These are phyloP conservation scores for Drosophila pectinifera DNA, from an alignment of 1,140 invertebrate species.

Conservation along the genomic window DNA sequence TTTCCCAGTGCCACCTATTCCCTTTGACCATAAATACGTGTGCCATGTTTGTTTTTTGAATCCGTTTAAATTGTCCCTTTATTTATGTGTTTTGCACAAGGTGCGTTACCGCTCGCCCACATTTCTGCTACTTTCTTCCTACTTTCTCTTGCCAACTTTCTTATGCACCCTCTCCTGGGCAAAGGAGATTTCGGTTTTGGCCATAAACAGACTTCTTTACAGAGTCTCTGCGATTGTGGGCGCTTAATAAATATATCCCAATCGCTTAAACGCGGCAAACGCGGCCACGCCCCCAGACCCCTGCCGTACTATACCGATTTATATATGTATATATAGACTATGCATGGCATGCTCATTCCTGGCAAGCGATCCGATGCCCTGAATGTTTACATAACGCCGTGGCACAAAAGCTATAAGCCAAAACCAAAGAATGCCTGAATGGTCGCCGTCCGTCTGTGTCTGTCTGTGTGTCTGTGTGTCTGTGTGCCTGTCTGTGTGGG, in stretches of 20 bases:
- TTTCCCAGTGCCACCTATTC: neutral
- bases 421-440: constrained; percentile 76
- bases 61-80: constrained; percentile 28
- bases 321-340: constrained; percentile 8
- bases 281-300: constrained; percentile 27
- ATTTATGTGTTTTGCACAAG: constrained; percentile 44
- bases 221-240: constrained; percentile 24
- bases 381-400: constrained; percentile 80
- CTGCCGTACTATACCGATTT: neutral
- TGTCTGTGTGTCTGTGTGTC: constrained; percentile 1
- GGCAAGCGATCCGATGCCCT: constrained; percentile 61
- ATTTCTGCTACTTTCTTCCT: neutral
- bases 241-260: constrained; percentile 73
- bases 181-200: constrained; percentile 13
- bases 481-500: neutral
- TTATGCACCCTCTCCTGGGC: neutral
- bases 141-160: neutral
- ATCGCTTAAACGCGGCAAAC: constrained; percentile 57
- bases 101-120: constrained; percentile 9
- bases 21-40: constrained; percentile 15
- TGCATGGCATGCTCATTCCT: constrained; percentile 40
- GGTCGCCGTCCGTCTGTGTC: constrained; percentile 44
- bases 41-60: constrained; percentile 9
- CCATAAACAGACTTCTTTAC: constrained; percentile 35
- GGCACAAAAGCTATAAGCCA: constrained; percentile 68